Percentiles rank a stretch among this genome's conserved stretches.
Conservation (phyloP, 2,113 vertebrate species). For the Romanogobio albipinnatus region DNA sequence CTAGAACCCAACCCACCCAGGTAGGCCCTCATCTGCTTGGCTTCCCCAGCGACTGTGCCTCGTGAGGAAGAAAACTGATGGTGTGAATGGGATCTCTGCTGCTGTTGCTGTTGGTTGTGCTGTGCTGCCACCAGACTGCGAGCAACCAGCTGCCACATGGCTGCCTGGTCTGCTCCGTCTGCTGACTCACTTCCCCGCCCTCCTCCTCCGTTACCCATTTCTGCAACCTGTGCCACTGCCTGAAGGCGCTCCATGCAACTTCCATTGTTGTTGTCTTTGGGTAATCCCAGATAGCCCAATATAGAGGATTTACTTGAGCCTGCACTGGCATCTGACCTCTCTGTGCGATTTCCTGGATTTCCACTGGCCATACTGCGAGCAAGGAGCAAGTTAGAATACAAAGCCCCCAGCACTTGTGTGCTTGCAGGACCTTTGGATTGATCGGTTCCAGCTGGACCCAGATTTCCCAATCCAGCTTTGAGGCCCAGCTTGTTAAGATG, state of each 20-base stretch:
- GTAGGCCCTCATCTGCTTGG: conserved; percentile 74
- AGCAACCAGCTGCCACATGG: conserved; percentile 80
- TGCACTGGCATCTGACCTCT: conserved; percentile 61
- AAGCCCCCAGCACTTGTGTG: conserved; percentile 80
- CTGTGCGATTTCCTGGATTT: conserved; percentile 61
- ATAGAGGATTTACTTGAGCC: conserved; percentile 78
- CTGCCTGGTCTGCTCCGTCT: conserved; percentile 69
- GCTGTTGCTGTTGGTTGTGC: conserved; percentile 67
- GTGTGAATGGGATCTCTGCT: conserved; percentile 65
- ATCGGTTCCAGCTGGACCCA: conserved; percentile 49
- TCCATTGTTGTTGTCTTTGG: conserved; percentile 78
- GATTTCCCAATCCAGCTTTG: conserved; percentile 69
- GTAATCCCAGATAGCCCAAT: conserved; percentile 82
- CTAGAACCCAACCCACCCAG: conserved; percentile 69
- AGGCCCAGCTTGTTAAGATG: conserved; percentile 90
- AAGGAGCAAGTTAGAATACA: conserved; percentile 85
- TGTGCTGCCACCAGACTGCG: conserved; percentile 76
- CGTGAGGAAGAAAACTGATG: conserved; percentile 62
- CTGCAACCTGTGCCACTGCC: conserved; percentile 82
- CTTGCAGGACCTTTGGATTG: conserved; percentile 66
- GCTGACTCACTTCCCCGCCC: conserved; percentile 54
- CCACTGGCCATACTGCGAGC: conserved; percentile 64
- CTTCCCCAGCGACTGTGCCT: conserved; percentile 68
- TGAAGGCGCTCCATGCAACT: conserved; percentile 86
- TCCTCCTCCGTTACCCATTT: conserved; percentile 73